Conservation (phyloP, 2,797 vertebrate genomes). For the Botia kubotai region DNA sequence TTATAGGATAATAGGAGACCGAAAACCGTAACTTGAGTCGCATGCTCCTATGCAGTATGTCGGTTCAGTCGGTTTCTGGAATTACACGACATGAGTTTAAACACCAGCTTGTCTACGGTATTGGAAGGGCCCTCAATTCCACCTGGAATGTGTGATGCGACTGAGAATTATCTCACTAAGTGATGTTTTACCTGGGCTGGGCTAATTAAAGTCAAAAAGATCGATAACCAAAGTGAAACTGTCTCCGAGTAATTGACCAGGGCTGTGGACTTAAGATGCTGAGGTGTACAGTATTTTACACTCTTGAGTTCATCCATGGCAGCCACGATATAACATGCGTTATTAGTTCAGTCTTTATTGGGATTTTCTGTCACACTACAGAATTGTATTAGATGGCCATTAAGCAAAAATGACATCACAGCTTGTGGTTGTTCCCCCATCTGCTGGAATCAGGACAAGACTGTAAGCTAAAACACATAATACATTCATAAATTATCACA, state of each 20-base stretch:
- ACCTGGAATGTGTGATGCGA: slow-evolving; percentile 37
- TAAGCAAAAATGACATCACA: slow-evolving; percentile 49
- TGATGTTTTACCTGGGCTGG: slow-evolving; percentile 28
- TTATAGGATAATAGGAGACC: slow-evolving; percentile 30
- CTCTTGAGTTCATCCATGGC: slow-evolving; percentile 20
- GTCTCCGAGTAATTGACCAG: slow-evolving; percentile 15
- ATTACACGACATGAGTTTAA: slow-evolving; percentile 4
- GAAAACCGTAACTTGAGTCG: slow-evolving; percentile 27
- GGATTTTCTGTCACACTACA: slow-evolving; percentile 51
- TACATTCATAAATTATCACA: slow-evolving; percentile 60
- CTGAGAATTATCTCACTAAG: slow-evolving; percentile 12
- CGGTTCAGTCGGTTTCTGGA: slow-evolving; percentile 29
- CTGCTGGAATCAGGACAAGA: slow-evolving; percentile 54
- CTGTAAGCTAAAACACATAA: slow-evolving; percentile 59
- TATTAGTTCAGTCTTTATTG: slow-evolving; percentile 52
- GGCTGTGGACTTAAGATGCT: slow-evolving; percentile 35
- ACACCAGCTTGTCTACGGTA: slow-evolving; percentile 27
- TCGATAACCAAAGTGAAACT: slow-evolving; percentile 30
- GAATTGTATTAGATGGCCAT: slow-evolving; percentile 53
- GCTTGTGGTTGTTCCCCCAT: slow-evolving; percentile 45
- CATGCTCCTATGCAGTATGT: slow-evolving; percentile 38
- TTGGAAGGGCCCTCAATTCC: slow-evolving; percentile 22
- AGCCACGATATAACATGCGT: slow-evolving; percentile 51
- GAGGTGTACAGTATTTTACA: slow-evolving; percentile 26
- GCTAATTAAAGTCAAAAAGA: slow-evolving; percentile 32